Evolutionary conservation across 2,888 invertebrate species (phyloP).

Genomic region (Dynastes grantii): DNA sequence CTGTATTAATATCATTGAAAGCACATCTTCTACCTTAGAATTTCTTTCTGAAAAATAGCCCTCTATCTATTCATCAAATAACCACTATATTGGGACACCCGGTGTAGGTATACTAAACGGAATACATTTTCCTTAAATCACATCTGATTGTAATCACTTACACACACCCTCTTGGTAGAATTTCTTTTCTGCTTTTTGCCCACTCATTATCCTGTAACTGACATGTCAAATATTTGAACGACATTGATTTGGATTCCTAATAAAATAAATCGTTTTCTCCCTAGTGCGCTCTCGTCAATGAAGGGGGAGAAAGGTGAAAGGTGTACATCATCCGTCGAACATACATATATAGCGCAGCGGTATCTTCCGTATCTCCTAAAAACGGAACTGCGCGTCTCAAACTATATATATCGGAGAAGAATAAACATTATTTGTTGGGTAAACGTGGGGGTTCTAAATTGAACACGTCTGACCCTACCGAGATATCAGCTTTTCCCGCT

Average conservation of each 20-base stretch:
- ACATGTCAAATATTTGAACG: slow-evolving; percentile 44
- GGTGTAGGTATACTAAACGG: too few relatives aligned
- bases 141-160: too few relatives aligned
- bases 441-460: slow-evolving; percentile 52
- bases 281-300: background rate
- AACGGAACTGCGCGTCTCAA: slow-evolving; percentile 25
- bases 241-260: slow-evolving; percentile 33
- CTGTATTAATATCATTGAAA: too few relatives aligned
- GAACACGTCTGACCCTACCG: slow-evolving; percentile 51
- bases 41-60: too few relatives aligned
- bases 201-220: slow-evolving; percentile 36
- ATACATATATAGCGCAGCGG: background rate
- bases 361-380: background rate
- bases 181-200: background rate
- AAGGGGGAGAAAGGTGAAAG: slow-evolving; percentile 17
- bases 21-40: too few relatives aligned
- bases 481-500: slow-evolving; percentile 30
- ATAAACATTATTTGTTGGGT: slow-evolving; percentile 49
- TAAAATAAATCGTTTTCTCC: slow-evolving; percentile 35
- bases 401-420: slow-evolving; percentile 22
- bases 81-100: too few relatives aligned
- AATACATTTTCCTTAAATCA: background rate
- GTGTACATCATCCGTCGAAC: slow-evolving; percentile 10
- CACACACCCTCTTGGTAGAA: background rate
- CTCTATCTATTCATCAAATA: too few relatives aligned